phyloP scores from a whole-genome alignment of 2,888 invertebrate species.

The Lydus trimaculatus region DNA sequence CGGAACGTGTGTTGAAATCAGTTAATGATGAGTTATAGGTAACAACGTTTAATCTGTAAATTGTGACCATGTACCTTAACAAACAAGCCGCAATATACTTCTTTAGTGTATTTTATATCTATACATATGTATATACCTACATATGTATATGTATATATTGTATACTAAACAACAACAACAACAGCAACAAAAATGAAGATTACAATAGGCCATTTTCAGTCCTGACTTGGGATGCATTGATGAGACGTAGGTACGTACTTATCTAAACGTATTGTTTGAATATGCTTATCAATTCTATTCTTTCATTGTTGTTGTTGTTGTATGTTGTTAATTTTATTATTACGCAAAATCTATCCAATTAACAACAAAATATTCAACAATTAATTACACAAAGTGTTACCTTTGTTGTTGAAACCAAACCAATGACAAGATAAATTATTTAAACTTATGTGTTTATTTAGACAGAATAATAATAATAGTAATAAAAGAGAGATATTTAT shows the following conservation, averaged over 20 bases:
- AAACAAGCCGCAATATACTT: constrained; percentile 24
- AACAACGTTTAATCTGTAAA: constrained; percentile 38
- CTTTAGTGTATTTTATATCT: constrained; percentile 6
- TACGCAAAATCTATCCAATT: neutral
- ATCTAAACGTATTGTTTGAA: constrained; percentile 4
- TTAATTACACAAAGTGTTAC: neutral
- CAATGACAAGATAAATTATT: constrained; percentile 1
- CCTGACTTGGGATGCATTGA: neutral
- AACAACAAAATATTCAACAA: neutral
- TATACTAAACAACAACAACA: neutral
- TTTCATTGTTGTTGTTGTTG: neutral
- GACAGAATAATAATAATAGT: neutral
- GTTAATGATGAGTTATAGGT: constrained; percentile 41
- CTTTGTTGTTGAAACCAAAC: neutral
- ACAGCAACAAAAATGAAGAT: neutral
- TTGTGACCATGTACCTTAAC: constrained; percentile 36
- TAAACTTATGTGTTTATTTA: neutral
- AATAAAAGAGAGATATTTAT: neutral
- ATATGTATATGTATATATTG: neutral
- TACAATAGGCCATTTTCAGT: constrained; percentile 9
- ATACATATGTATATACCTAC: too few species aligned
- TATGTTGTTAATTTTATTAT: neutral
- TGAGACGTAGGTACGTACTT: neutral
- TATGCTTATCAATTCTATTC: neutral
- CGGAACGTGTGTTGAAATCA: constrained; percentile 38